These are phyloP conservation scores for Sebastes hubbsi DNA, from an alignment of 2,797 vertebrate species.

Conservation along the genomic window DNA sequence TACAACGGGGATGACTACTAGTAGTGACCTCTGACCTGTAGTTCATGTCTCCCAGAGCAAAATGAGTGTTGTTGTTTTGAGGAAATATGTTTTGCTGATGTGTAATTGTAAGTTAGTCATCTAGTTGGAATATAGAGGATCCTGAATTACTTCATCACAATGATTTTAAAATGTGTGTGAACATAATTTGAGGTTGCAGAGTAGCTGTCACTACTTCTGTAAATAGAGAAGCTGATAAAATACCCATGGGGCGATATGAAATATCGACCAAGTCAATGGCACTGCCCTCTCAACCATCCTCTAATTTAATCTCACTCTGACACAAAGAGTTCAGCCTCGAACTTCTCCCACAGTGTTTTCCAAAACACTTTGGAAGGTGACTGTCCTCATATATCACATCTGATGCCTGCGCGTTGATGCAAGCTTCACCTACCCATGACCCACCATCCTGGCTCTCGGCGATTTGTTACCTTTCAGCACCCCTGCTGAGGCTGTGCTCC, in stretches of 20 bases:
- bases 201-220: slow-evolving; percentile 8
- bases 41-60: background rate
- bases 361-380: slow-evolving; percentile 29
- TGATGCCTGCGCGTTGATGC: background rate
- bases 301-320: slow-evolving; percentile 26
- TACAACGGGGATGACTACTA: background rate
- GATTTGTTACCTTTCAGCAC: slow-evolving; percentile 18
- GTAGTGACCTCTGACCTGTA: slow-evolving; percentile 7
- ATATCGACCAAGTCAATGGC: slow-evolving; percentile 36
- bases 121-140: background rate
- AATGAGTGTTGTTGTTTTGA: background rate
- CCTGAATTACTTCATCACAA: background rate
- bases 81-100: background rate
- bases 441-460: background rate
- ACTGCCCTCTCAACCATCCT: slow-evolving; percentile 8
- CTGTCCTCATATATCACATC: slow-evolving; percentile 10
- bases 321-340: slow-evolving; percentile 13
- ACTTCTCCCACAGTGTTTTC: background rate
- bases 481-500: background rate
- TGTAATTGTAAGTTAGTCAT: background rate
- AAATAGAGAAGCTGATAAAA: slow-evolving; percentile 33
- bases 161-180: background rate
- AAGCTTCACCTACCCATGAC: slow-evolving; percentile 27
- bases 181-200: background rate
- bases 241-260: slow-evolving; percentile 9